A percentile compares a stretch with the other conserved stretches of the same genome.
Conservation (phyloP, 2,797 vertebrate genomes). For the Halcyon chelicuti region DNA sequence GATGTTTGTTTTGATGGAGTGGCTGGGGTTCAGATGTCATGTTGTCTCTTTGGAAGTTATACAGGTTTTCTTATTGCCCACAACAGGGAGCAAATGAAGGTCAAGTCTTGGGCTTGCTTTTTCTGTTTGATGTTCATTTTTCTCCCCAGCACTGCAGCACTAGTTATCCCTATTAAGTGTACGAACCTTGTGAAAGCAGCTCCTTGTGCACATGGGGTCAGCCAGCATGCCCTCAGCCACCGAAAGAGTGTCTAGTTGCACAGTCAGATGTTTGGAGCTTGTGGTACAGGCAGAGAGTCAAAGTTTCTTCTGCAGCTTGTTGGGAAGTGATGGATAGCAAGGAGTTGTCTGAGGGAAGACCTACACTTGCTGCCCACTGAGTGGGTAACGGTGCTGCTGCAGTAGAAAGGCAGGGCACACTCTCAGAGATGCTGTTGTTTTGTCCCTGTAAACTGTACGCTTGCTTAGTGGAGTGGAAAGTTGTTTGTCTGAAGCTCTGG, state of each 20-base stretch:
- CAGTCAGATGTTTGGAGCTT: background rate
- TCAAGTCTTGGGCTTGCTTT: background rate
- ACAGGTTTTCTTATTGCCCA: background rate
- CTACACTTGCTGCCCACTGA: accelerated
- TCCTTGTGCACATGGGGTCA: accelerated
- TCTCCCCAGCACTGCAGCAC: no score
- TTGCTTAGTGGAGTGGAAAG: background rate
- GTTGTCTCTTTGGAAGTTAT: accelerated
- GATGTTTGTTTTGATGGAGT: background rate
- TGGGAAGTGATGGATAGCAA: background rate
- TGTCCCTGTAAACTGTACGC: accelerated
- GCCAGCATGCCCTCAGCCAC: background rate
- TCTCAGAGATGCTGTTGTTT: background rate
- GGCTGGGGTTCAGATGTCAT: background rate
- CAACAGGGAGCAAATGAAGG: background rate
- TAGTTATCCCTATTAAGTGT: background rate
- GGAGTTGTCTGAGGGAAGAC: background rate
- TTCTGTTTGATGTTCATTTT: background rate
- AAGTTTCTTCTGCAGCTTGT: background rate
- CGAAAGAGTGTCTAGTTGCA: background rate
- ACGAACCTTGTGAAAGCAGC: background rate
- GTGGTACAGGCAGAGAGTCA: background rate
- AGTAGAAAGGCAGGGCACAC: accelerated
- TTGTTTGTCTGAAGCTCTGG: background rate
- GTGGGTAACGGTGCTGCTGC: accelerated